Evolutionary conservation across 2,113 vertebrate genomes (phyloP).

Genomic region (Nestor notabilis): DNA sequence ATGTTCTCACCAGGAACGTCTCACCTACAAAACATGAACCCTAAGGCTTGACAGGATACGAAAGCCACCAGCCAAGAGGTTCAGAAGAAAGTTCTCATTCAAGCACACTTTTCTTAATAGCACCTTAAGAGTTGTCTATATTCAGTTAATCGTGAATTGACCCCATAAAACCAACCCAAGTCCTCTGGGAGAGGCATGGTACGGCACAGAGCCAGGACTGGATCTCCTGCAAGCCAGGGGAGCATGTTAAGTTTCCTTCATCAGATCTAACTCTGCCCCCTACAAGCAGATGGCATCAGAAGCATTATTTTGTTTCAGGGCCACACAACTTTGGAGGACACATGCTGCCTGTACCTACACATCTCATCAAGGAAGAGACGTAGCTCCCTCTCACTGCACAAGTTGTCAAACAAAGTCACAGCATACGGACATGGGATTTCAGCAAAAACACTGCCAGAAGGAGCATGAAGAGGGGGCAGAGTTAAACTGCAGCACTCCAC

Average conservation of each 20-base stretch:
- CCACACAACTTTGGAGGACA: background rate
- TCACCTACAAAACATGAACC: background rate
- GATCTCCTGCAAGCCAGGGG: background rate
- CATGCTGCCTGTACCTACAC: accelerated
- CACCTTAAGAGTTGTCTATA: background rate
- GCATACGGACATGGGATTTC: background rate
- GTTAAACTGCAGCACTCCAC: background rate
- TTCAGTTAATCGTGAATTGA: background rate
- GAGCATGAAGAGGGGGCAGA: background rate
- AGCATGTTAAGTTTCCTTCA: background rate
- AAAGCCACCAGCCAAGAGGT: background rate
- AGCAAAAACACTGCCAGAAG: background rate
- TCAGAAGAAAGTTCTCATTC: background rate
- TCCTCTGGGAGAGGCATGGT: accelerated
- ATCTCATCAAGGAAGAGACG: background rate
- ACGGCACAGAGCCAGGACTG: background rate
- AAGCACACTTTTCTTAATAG: background rate
- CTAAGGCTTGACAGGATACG: background rate
- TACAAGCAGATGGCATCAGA: background rate
- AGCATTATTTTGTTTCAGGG: background rate
- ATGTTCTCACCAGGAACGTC: background rate
- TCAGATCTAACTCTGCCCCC: background rate
- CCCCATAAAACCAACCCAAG: background rate
- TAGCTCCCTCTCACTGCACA: background rate
- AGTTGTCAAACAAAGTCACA: slow-evolving; percentile 40